Conservation (phyloP, 2,888 invertebrate genomes). For the Odontocerum albicorne region DNA sequence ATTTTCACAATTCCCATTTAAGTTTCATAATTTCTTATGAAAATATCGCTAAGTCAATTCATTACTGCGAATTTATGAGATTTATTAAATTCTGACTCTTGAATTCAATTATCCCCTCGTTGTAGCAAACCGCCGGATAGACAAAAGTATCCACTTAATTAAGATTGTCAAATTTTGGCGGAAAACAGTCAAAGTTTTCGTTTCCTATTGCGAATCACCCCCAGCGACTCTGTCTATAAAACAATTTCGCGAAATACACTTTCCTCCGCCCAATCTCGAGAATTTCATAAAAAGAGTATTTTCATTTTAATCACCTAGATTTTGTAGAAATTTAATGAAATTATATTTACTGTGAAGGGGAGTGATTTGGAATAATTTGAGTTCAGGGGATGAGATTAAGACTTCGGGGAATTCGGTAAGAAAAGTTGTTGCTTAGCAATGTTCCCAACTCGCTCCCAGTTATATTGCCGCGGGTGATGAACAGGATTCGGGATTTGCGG, state of each 20-base stretch:
- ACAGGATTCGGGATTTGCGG: slow-evolving; percentile 28
- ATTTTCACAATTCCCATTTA: no score
- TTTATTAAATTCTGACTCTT: slow-evolving; percentile 10
- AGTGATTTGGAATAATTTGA: no score
- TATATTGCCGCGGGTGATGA: slow-evolving; percentile 19
- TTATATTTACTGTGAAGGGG: no score
- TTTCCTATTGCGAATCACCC: no score
- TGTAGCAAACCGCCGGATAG: slow-evolving; percentile 16
- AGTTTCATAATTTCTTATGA: no score
- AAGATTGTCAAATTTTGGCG: slow-evolving; percentile 34
- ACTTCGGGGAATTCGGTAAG: slow-evolving; percentile 19
- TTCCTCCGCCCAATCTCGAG: slow-evolving; percentile 4
- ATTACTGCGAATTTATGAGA: neutral
- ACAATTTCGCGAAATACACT: neutral
- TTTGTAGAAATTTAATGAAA: no score
- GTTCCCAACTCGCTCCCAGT: slow-evolving; percentile 22
- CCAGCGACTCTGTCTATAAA: neutral
- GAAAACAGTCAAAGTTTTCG: slow-evolving; percentile 33
- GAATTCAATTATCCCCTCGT: slow-evolving; percentile 8
- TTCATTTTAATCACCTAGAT: no score
- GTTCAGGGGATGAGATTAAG: no score
- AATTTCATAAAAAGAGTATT: no score
- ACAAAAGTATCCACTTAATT: slow-evolving; percentile 34
- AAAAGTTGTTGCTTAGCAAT: slow-evolving; percentile 28
- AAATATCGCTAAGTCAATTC: no score